A percentile compares a stretch with the other conserved stretches of the same genome.
Conservation (phyloP, 2,888 invertebrate genomes). For the Lasioglossum zephyrum region DNA sequence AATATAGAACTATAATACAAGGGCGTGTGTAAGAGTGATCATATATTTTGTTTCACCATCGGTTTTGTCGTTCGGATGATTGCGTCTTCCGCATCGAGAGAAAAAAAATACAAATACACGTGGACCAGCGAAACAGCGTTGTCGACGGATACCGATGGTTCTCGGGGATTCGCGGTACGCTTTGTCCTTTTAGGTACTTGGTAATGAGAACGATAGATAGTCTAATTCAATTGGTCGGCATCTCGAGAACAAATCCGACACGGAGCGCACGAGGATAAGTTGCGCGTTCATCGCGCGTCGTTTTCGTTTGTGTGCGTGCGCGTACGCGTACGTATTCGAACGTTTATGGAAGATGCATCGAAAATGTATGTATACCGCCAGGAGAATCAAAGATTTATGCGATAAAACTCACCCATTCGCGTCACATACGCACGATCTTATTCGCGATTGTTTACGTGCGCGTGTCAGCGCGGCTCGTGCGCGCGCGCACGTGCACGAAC, state of each 20-base stretch:
- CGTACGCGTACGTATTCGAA: neutral
- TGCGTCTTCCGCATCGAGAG: constrained; percentile 25
- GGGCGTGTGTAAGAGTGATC: constrained; percentile 58
- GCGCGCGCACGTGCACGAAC: neutral
- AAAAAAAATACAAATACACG: constrained; percentile 22
- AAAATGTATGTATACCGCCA: constrained; percentile 33
- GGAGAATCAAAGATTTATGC: constrained; percentile 37
- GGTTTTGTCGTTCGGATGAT: neutral
- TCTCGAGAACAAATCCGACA: constrained; percentile 74
- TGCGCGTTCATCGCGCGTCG: constrained; percentile 35
- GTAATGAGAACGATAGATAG: constrained; percentile 75
- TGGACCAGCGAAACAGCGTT: neutral
- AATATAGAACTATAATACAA: constrained; percentile 79
- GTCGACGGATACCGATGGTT: constrained; percentile 35
- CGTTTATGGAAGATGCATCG: constrained; percentile 32
- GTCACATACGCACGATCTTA: constrained; percentile 11
- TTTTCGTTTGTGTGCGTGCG: neutral
- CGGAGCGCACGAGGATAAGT: constrained; percentile 63
- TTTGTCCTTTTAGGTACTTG: constrained; percentile 72
- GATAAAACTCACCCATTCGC: constrained; percentile 34
- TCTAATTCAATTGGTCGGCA: constrained; percentile 74
- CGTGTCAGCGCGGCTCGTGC: neutral
- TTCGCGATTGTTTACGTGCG: neutral
- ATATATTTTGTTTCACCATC: constrained; percentile 16
- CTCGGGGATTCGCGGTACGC: constrained; percentile 61